Percentiles rank a stretch among this genome's conserved stretches.
Evolutionary conservation across 2,797 vertebrate species (phyloP).

Genomic region (Sebastes cheni): DNA sequence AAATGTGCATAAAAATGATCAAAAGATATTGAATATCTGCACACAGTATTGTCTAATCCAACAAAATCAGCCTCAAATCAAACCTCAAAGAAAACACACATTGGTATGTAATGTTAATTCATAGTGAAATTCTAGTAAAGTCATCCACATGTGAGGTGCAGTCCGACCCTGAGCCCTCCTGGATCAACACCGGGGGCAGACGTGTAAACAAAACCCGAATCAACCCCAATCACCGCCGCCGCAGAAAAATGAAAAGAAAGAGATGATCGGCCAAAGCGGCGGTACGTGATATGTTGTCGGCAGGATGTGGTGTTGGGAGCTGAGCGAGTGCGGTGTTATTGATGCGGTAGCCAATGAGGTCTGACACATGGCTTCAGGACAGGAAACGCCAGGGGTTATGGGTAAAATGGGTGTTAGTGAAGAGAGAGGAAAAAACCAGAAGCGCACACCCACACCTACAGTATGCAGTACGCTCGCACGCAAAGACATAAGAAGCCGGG

Average conservation of each 20-base stretch:
- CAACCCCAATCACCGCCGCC: constrained; percentile 26
- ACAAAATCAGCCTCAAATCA: background rate
- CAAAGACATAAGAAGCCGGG: constrained; percentile 33
- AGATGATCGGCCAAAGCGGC: constrained; percentile 44
- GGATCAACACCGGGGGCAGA: constrained; percentile 33
- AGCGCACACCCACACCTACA: constrained; percentile 46
- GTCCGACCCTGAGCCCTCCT: background rate
- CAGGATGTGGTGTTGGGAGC: constrained; percentile 49
- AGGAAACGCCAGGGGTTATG: constrained; percentile 79
- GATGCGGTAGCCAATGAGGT: constrained; percentile 74
- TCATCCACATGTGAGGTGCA: background rate
- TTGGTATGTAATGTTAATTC: background rate
- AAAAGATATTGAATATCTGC: background rate
- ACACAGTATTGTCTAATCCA: background rate
- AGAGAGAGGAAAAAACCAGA: constrained; percentile 60
- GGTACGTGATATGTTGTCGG: constrained; percentile 32
- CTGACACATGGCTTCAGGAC: constrained; percentile 77
- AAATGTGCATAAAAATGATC: background rate
- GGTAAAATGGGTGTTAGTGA: constrained; percentile 75
- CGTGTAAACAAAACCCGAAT: constrained; percentile 59
- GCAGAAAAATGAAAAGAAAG: constrained; percentile 24
- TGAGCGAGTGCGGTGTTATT: constrained; percentile 60
- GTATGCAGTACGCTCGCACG: constrained; percentile 47
- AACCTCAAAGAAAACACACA: background rate
- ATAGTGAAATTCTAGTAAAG: background rate